Conservation (phyloP, 37 sponge, comb jelly and placozoan species). For the Haliclona indistincta region DNA sequence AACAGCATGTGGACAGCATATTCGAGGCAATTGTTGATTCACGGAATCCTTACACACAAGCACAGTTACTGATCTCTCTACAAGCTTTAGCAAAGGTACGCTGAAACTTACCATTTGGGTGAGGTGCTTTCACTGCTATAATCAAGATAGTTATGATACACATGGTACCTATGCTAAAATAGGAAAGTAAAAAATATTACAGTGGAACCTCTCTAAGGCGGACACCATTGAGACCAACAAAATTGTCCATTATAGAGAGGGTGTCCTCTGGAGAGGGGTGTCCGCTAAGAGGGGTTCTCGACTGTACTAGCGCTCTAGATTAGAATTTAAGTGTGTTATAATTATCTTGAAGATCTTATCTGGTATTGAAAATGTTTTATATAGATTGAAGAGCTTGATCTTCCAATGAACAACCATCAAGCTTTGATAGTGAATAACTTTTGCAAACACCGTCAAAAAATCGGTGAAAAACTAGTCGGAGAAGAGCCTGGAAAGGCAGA, state of each 20-base stretch:
- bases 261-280: too few species aligned
- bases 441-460: constrained; percentile 44
- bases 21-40: constrained; percentile 2
- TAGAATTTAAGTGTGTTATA: too few species aligned
- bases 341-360: not conserved
- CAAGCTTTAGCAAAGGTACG: constrained; percentile 66
- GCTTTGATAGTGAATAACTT: constrained; percentile 59
- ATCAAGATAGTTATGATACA: too few species aligned
- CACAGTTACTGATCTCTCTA: constrained; percentile 50
- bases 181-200: too few species aligned
- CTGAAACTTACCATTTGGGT: too few species aligned
- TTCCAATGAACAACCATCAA: constrained; percentile 70
- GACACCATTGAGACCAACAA: too few species aligned
- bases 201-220: too few species aligned
- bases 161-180: too few species aligned
- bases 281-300: too few species aligned
- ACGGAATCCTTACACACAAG: constrained; percentile 1
- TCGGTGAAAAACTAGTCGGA: constrained; percentile 42
- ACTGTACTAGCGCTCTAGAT: too few species aligned
- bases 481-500: constrained; percentile 18
- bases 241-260: too few species aligned
- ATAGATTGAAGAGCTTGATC: constrained; percentile 64
- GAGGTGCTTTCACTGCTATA: too few species aligned
- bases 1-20: constrained; percentile 1
- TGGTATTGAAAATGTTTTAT: not conserved